Base-by-base conservation (phyloP, 2,797 vertebrate species). In the Triplophysa yarkandensis region DNA sequence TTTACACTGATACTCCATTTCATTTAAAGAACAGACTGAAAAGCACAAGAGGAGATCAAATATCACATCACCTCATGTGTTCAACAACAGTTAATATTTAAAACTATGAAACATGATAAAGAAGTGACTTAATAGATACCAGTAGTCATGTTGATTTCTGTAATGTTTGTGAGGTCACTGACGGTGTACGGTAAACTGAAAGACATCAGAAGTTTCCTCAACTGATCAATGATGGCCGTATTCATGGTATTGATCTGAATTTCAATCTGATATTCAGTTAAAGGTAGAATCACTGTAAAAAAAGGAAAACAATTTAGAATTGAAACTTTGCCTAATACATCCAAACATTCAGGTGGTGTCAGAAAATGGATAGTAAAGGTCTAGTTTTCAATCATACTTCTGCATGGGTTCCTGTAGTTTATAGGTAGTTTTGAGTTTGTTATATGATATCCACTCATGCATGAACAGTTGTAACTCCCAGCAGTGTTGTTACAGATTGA, bases 161-260 rank as follows among this genome's bases (percentile, higher is more conserved):
- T 55, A 46, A 86, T 63, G 43, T 67, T 63, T 17, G 62, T 34
- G 36, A 27, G 61, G 58, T 14, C 69, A 71, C 21, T 71, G 68
- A 71, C 44, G 39, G 19, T 74, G 70, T 80, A 32, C 1, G 83
- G 80, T 62, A 52, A 77, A 60, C 21, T 77, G 48, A 43, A 50
- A 52, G 57, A 78, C 61, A 13, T 71, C 52, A 84, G 44, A 62
- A 55, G 11, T 21, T 1, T 60, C 52, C 77, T 85, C 54, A 85
- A 34, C 17, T n/a, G 17, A 50, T 77, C 30, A 11, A 79, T 63
- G 0, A 41, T 17, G 4, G 23, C 8, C 8, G 61, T 13, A 34
- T 83, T 71, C 13, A 79, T 66, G 43, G 68, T 62, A 55, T 73
- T 81, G 16, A 84, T 23, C 74, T 82, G 71, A 54, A 82, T n/a